Percentiles rank a stretch among this genome's conserved stretches.
Conservation (phyloP, 2,797 vertebrate genomes). For the Glossophaga mutica region DNA sequence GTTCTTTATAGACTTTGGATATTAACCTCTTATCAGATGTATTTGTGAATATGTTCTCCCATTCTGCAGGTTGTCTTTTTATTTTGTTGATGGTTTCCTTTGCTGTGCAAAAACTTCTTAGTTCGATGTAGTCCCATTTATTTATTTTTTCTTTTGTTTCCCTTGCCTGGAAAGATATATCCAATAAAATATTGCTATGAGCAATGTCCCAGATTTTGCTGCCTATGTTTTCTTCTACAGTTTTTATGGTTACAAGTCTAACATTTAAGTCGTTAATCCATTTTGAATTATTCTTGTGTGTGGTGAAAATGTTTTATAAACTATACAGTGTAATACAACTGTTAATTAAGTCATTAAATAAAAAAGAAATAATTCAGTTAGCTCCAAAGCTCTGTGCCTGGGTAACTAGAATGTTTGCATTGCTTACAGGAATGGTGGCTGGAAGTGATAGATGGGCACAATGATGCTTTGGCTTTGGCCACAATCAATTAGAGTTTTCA, state of each 20-base stretch:
- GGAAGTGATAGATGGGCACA: too few species aligned
- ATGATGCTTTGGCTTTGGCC: too few species aligned
- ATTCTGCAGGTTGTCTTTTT: not conserved
- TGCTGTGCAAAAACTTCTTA: not conserved
- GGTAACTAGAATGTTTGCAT: not conserved
- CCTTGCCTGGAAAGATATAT: not conserved
- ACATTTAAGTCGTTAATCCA: not conserved
- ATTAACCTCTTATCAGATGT: not conserved
- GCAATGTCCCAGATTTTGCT: not conserved
- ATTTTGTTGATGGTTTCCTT: not conserved
- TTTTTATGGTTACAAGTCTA: not conserved
- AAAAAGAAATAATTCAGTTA: not conserved
- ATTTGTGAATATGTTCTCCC: not conserved
- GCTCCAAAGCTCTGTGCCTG: not conserved
- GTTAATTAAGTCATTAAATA: not conserved
- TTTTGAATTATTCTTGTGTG: not conserved
- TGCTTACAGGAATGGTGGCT: not conserved
- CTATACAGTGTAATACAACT: not conserved
- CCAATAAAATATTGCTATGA: not conserved
- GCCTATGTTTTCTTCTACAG: not conserved
- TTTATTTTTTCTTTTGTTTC: not conserved
- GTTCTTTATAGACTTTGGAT: not conserved
- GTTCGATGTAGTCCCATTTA: not conserved
- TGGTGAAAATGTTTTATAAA: not conserved
- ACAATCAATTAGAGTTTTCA: not conserved